Conservation (phyloP, 2,888 invertebrate genomes). For the Stramonita haemastoma region DNA sequence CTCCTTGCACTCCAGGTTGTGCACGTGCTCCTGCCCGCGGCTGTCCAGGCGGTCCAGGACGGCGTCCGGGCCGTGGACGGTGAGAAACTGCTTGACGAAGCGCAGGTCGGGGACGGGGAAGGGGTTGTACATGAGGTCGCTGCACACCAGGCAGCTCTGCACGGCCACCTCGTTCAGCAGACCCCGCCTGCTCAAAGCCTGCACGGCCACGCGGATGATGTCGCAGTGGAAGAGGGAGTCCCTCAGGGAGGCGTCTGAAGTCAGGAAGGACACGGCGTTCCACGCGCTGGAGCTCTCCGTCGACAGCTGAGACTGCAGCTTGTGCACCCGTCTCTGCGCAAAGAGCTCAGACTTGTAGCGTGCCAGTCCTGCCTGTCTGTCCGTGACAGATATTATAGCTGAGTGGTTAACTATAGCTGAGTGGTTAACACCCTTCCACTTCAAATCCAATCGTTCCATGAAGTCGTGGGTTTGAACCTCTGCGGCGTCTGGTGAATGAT, state of each 20-base stretch:
- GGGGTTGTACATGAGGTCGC: conserved; percentile 56
- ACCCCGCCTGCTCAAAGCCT: conserved; percentile 6
- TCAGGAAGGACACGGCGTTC: conserved; percentile 29
- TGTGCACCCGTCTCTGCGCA: conserved; percentile 47
- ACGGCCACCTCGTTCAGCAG: conserved; percentile 39
- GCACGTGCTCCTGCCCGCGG: conserved; percentile 44
- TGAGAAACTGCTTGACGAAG: conserved; percentile 60
- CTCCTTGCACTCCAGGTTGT: conserved; percentile 23
- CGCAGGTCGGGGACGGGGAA: conserved; percentile 54
- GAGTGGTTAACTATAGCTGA: too few species aligned
- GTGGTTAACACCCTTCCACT: too few species aligned
- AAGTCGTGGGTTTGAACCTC: too few species aligned
- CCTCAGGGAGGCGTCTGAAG: conserved; percentile 32
- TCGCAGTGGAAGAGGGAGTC: conserved; percentile 37
- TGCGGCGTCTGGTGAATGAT: too few species aligned
- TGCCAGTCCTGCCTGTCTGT: too few species aligned
- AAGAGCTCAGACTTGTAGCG: too few species aligned
- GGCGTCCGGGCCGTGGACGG: conserved; percentile 60
- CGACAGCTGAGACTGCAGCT: conserved; percentile 48
- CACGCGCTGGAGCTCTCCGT: conserved; percentile 38
- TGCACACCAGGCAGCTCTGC: conserved; percentile 50
- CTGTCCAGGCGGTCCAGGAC: conserved; percentile 55
- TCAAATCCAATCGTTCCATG: too few species aligned
- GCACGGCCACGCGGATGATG: conserved; percentile 23
- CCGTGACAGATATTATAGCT: too few species aligned